phyloP scores from a whole-genome alignment of 2,888 invertebrate genomes.

The Eucriotettix oculatus region DNA sequence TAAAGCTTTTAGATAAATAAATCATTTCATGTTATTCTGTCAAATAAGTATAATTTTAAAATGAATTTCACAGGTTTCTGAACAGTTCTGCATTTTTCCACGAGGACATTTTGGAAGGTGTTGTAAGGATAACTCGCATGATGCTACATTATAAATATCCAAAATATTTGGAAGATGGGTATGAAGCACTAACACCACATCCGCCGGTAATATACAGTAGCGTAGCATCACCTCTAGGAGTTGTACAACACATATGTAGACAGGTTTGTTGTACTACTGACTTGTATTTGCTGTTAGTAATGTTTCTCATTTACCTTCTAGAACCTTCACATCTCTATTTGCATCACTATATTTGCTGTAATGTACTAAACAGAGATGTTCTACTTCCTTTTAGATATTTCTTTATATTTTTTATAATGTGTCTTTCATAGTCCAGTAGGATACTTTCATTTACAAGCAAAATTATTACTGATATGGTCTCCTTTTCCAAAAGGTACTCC shows the following conservation, averaged over 20 bases:
- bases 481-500: too few species aligned
- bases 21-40: too few species aligned
- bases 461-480: too few species aligned
- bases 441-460: too few species aligned
- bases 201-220: constrained; percentile 79
- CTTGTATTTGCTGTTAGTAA: too few species aligned
- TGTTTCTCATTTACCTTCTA: too few species aligned
- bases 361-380: not conserved
- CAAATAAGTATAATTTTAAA: too few species aligned
- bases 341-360: too few species aligned
- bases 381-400: not conserved
- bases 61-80: constrained; percentile 44
- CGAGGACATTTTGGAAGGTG: constrained; percentile 72
- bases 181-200: constrained; percentile 59
- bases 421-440: too few species aligned
- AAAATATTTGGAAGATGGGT: constrained; percentile 65
- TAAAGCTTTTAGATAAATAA: too few species aligned
- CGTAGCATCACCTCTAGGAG: constrained; percentile 58
- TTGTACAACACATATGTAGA: constrained; percentile 64
- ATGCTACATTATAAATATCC: constrained; percentile 67
- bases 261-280: constrained; percentile 30
- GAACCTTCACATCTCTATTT: too few species aligned
- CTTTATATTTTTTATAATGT: too few species aligned
- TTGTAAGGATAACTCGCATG: constrained; percentile 66
- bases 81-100: constrained; percentile 77